phyloP scores from a whole-genome alignment of 2,888 invertebrate species.

The Chorisops tibialis region DNA sequence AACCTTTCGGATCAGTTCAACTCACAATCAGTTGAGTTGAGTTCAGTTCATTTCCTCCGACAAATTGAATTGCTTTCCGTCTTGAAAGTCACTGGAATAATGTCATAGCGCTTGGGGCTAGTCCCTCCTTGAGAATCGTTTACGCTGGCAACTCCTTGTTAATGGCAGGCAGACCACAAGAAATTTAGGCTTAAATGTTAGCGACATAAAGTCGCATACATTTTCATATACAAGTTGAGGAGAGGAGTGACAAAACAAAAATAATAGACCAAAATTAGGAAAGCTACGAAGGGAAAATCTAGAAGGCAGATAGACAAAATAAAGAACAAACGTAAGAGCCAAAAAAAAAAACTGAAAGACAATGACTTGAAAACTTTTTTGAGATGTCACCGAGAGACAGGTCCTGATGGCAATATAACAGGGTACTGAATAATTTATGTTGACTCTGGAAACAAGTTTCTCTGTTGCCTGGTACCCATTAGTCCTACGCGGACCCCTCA shows the following conservation, averaged over 20 bases:
- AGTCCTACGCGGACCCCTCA: background rate
- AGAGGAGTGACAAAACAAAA: background rate
- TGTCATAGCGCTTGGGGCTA: background rate
- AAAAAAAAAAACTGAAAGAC: background rate
- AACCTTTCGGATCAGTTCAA: constrained; percentile 6
- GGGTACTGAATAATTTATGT: constrained; percentile 18
- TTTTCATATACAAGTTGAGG: background rate
- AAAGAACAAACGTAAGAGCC: background rate
- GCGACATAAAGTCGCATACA: constrained; percentile 1
- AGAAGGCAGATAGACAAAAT: background rate
- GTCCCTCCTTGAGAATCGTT: too few relatives aligned
- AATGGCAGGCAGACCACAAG: constrained; percentile 9
- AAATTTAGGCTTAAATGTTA: constrained; percentile 1
- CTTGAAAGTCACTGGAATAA: constrained; percentile 17
- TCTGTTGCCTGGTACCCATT: background rate
- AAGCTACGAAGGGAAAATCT: constrained; percentile 7
- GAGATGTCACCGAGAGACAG: constrained; percentile 7
- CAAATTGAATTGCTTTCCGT: constrained; percentile 22
- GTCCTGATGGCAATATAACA: constrained; percentile 14
- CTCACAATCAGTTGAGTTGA: constrained; percentile 6
- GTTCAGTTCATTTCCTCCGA: constrained; percentile 16
- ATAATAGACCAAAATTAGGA: constrained; percentile 4
- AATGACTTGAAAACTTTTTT: background rate
- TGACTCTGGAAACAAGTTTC: background rate
- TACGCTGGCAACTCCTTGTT: background rate